These are phyloP conservation scores for Embiotoca jacksoni DNA, from an alignment of 2,113 vertebrate genomes.

Conservation along the genomic window DNA sequence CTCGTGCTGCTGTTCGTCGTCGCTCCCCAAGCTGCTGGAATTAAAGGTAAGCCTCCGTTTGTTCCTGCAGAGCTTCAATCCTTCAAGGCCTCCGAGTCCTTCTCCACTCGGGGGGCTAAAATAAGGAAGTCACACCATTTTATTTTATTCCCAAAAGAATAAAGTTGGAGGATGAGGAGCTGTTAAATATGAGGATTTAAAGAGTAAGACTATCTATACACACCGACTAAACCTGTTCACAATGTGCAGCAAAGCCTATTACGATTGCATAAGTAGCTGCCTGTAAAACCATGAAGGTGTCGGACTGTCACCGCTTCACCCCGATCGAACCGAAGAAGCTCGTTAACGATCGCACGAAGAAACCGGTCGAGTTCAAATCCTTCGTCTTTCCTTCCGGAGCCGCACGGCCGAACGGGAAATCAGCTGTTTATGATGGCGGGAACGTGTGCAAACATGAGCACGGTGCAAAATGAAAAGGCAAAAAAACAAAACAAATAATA, in stretches of 20 bases:
- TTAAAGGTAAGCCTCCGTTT: slow-evolving; percentile 86
- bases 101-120: background rate
- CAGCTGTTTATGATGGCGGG: background rate
- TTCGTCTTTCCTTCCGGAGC: background rate
- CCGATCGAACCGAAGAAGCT: background rate
- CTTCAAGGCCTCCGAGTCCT: background rate
- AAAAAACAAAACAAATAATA: slow-evolving; percentile 8
- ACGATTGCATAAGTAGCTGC: slow-evolving; percentile 60
- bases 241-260: slow-evolving; percentile 61
- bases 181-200: slow-evolving; percentile 22
- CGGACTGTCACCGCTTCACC: slow-evolving; percentile 8
- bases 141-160: background rate
- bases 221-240: slow-evolving; percentile 30
- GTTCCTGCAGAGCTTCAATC: background rate
- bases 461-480: background rate
- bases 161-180: background rate
- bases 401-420: background rate
- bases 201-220: slow-evolving; percentile 23
- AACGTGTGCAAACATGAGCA: slow-evolving; percentile 18
- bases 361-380: background rate
- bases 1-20: slow-evolving; percentile 83
- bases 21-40: slow-evolving; percentile 82
- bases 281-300: slow-evolving; percentile 16
- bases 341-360: slow-evolving; percentile 7
- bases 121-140: background rate